phyloP scores from a whole-genome alignment of 2,113 vertebrate genomes.

The Urocynchramus pylzowi region DNA sequence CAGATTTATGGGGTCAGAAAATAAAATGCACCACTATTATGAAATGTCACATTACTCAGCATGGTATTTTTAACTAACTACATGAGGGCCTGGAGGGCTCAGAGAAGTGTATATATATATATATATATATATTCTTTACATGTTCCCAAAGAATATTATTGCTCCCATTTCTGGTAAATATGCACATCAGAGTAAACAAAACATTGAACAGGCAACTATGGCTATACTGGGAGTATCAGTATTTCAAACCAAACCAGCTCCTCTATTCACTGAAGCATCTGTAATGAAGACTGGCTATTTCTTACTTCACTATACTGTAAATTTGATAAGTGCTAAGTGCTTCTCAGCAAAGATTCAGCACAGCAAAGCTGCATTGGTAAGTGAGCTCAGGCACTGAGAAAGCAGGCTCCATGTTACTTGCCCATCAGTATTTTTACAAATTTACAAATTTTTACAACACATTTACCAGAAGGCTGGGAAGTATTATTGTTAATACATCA shows the following conservation, averaged over 20 bases:
- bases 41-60: conserved; percentile 4
- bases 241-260: conserved; percentile 19
- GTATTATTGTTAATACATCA: conserved; percentile 24
- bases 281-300: conserved; percentile 26
- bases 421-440: conserved; percentile 13
- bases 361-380: neutral
- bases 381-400: neutral
- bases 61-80: neutral
- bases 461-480: neutral
- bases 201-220: neutral
- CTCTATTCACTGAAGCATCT: conserved; percentile 34
- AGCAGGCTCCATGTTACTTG: neutral
- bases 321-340: neutral
- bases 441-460: neutral
- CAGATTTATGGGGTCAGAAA: neutral
- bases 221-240: neutral
- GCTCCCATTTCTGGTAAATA: conserved; percentile 10
- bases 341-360: conserved; percentile 27
- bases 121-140: neutral
- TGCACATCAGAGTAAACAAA: conserved; percentile 37
- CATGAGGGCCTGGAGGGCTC: neutral
- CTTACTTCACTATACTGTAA: conserved; percentile 13
- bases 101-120: neutral
- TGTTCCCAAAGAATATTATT: neutral
- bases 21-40: neutral